Conservation (phyloP, 2,888 invertebrate genomes). For the Noctua janthina region DNA sequence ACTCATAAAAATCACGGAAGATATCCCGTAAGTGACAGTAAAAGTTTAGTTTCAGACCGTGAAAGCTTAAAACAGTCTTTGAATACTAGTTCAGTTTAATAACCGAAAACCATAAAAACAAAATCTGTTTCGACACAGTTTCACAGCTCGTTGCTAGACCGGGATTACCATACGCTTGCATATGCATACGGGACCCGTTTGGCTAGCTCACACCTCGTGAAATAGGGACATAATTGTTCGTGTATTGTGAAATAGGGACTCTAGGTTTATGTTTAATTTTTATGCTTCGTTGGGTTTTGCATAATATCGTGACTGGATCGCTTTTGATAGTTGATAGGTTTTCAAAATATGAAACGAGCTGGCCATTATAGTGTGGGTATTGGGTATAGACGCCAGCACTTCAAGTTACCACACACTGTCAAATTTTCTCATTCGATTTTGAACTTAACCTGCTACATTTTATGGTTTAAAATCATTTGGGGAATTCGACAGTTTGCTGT, state of each 20-base stretch:
- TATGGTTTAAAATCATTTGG: too few species aligned
- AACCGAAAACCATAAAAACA: slow-evolving; percentile 22
- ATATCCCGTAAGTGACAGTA: too few species aligned
- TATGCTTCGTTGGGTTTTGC: slow-evolving; percentile 36
- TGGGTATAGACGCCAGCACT: too few species aligned
- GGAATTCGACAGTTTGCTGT: too few species aligned
- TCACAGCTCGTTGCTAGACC: slow-evolving; percentile 42
- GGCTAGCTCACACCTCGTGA: slow-evolving; percentile 64
- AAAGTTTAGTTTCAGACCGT: too few species aligned
- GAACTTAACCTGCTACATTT: too few species aligned
- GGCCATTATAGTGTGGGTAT: neutral
- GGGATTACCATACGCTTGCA: slow-evolving; percentile 72
- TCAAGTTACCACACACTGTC: too few species aligned
- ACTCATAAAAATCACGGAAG: too few species aligned
- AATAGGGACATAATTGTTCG: slow-evolving; percentile 71
- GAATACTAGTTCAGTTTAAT: neutral
- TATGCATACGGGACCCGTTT: slow-evolving; percentile 71
- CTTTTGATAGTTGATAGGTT: slow-evolving; percentile 21
- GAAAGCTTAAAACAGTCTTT: too few species aligned
- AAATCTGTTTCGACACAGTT: slow-evolving; percentile 42
- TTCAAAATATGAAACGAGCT: neutral
- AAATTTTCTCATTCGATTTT: too few species aligned
- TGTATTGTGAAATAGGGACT: slow-evolving; percentile 56
- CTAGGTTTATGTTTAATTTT: slow-evolving; percentile 49
- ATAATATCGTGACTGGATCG: slow-evolving; percentile 26